phyloP scores from a whole-genome alignment of 2,888 invertebrate genomes.

The Drosophila percnosoma region DNA sequence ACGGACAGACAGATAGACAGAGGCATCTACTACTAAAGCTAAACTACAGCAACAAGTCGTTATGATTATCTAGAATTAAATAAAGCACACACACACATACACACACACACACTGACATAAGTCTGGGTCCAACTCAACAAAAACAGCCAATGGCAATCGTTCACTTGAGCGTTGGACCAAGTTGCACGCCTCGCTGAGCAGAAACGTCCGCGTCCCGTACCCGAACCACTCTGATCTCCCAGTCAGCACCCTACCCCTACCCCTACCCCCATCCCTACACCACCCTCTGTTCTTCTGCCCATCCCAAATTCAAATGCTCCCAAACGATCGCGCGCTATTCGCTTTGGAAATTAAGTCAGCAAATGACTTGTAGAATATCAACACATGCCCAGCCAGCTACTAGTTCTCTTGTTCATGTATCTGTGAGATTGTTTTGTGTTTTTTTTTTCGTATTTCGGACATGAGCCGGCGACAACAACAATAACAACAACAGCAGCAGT shows the following conservation, averaged over 20 bases:
- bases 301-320: conserved; percentile 28
- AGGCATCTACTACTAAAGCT: conserved; percentile 45
- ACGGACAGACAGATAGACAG: conserved; percentile 14
- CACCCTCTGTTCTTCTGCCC: not conserved
- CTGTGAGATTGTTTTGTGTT: conserved; percentile 51
- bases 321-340: conserved; percentile 54
- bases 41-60: conserved; percentile 69
- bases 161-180: conserved; percentile 73
- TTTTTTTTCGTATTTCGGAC: conserved; percentile 47
- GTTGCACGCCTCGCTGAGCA: conserved; percentile 82
- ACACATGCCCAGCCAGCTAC: conserved; percentile 42
- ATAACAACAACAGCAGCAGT: conserved; percentile 31
- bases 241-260: not conserved
- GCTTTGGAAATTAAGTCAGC: conserved; percentile 81
- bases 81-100: conserved; percentile 54
- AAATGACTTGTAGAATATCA: conserved; percentile 83
- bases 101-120: conserved; percentile 16
- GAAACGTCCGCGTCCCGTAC: conserved; percentile 44
- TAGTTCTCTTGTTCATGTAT: conserved; percentile 39
- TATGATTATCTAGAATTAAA: conserved; percentile 80
- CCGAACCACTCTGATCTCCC: conserved; percentile 27
- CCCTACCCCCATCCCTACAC: not conserved
- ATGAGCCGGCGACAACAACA: conserved; percentile 52
- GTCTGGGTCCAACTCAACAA: conserved; percentile 38
- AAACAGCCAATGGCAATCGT: conserved; percentile 63